Evolutionary conservation across 2,888 invertebrate species (phyloP).

Genomic region (Sinodicranocentrus sp.): DNA sequence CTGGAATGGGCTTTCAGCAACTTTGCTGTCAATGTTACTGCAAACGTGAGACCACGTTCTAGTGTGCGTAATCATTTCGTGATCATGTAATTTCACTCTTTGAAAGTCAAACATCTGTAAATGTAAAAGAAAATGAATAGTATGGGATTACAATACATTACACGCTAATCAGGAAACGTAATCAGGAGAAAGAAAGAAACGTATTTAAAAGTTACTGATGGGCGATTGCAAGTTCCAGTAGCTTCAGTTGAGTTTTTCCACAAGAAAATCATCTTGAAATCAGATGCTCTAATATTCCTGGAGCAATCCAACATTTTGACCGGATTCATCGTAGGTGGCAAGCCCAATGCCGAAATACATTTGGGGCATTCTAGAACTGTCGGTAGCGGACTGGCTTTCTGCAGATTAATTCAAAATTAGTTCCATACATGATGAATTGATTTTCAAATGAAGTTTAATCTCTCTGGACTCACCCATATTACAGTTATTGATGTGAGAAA

Average conservation of each 20-base stretch:
- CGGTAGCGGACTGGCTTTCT: constrained; percentile 28
- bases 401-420: neutral
- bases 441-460: no score
- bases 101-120: neutral
- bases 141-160: no score
- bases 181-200: no score
- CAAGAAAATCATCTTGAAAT: constrained; percentile 51
- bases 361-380: constrained; percentile 29
- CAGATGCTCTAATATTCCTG: constrained; percentile 22
- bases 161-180: no score
- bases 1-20: constrained; percentile 17
- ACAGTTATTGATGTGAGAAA: constrained; percentile 45
- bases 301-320: constrained; percentile 19
- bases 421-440: no score
- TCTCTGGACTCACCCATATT: constrained; percentile 38
- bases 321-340: constrained; percentile 32
- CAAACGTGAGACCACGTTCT: constrained; percentile 22
- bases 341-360: constrained; percentile 47
- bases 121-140: neutral
- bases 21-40: constrained; percentile 18
- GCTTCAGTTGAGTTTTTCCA: constrained; percentile 48
- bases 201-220: constrained; percentile 21
- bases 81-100: neutral
- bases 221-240: neutral
- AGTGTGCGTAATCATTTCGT: neutral